These are phyloP conservation scores for Ophion ellenae DNA, from an alignment of 2,888 invertebrate genomes.

Conservation along the genomic window DNA sequence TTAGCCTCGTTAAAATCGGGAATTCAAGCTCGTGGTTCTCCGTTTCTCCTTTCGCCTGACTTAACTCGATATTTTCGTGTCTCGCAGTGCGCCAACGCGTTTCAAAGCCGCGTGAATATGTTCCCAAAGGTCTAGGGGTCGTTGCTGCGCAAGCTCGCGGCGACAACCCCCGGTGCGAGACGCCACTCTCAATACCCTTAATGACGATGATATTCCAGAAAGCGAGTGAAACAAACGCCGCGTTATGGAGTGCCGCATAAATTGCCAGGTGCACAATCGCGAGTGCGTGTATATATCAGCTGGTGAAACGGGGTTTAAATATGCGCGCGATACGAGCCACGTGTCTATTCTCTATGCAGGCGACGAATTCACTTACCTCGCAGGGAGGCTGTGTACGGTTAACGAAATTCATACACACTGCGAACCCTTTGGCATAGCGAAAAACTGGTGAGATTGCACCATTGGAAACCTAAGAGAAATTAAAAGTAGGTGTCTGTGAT, in stretches of 20 bases:
- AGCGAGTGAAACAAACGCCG: background rate
- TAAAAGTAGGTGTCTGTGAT: background rate
- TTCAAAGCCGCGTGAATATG: constrained; percentile 25
- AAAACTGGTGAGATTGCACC: background rate
- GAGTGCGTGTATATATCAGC: background rate
- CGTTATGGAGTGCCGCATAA: background rate
- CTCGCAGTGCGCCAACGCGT: constrained; percentile 7
- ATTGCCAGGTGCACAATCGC: background rate
- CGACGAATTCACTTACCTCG: background rate
- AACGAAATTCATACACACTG: background rate
- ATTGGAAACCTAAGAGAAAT: background rate
- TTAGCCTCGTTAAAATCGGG: constrained; percentile 14
- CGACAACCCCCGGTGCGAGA: constrained; percentile 51
- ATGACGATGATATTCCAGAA: constrained; percentile 14
- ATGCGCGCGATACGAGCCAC: background rate
- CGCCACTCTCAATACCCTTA: constrained; percentile 25
- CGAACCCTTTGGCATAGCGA: background rate
- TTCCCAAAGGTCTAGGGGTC: constrained; percentile 8
- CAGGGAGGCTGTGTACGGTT: background rate
- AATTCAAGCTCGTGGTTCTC: constrained; percentile 9
- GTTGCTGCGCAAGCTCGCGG: constrained; percentile 8
- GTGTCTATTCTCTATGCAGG: background rate
- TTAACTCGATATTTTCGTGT: constrained; percentile 55
- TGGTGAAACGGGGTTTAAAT: background rate
- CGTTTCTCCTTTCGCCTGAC: constrained; percentile 50